Evolutionary conservation across 2,113 vertebrate genomes (phyloP), one percentile per base, ranked within the genome.

Genomic region (Chionis minor): DNA sequence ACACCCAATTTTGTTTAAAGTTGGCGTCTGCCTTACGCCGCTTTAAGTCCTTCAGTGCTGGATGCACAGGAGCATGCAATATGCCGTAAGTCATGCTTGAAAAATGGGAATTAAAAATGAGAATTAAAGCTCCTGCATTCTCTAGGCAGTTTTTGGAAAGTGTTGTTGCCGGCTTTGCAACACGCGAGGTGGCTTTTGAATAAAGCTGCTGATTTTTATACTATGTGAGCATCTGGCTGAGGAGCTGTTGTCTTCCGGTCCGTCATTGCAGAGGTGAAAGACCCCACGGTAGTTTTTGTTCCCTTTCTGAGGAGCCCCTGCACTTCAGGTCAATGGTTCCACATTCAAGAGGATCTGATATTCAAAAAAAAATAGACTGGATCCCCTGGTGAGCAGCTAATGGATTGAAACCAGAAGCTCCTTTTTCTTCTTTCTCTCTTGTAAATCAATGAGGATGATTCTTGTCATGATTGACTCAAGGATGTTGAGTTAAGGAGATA

Each of bases 351-450:
- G 54, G 22, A 75, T 89, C 79, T 81, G 38, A 26, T 75, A 72
- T 12, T 73, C 0, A 15, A 61, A 83, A 75, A 35, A 85, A 65
- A 72, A 35, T 17, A 61, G 9, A 45, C 35, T 70, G 52, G 45
- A 40, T 80, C 40, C 81, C 56, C 78, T 66, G 35, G 49, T 72
- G 65, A 86, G 69, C 79, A 80, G 30, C 72, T 87, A 94, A 77
- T 92, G 66, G 75, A 54, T 49, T 89, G 56, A 96, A 97, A 95
- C 21, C 42, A 94, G 86, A 85, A 95, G 69, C 32, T 75, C 33
- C 40, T 89, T 92, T 94, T 94, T 86, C 49, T 86, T 92, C 59
- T 79, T 94, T 86, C 63, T 86, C 8, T 84, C 42, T 69, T 85
- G 56, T 61, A 92, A 91, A 92, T 92, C 95, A 94, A 7, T 92